Percentiles rank a stretch among this genome's conserved stretches.
These are phyloP conservation scores for Papilio gigon DNA, from an alignment of 2,888 invertebrate species.

Conservation along the genomic window DNA sequence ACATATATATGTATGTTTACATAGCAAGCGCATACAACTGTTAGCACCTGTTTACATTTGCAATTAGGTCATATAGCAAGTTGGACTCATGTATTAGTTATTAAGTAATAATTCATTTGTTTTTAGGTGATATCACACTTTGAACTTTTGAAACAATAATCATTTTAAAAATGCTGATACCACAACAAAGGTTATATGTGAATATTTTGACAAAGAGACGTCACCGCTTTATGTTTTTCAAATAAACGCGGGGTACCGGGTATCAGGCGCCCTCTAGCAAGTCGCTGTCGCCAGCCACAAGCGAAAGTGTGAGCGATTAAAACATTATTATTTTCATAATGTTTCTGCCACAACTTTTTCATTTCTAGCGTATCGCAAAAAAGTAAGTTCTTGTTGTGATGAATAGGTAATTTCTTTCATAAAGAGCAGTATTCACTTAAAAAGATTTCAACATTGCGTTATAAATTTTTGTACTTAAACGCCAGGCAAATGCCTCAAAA, in stretches of 20 bases:
- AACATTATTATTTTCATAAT: neutral
- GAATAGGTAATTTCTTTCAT: slow-evolving; percentile 1
- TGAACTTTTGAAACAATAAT: neutral
- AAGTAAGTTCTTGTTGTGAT: neutral
- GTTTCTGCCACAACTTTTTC: neutral
- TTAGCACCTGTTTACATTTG: slow-evolving; percentile 10
- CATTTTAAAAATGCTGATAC: neutral
- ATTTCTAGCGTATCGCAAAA: neutral
- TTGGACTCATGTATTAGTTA: neutral
- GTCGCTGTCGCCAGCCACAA: no score
- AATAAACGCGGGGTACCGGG: neutral
- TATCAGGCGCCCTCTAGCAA: neutral
- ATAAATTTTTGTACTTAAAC: no score
- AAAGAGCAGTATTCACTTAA: no score
- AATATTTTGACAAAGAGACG: neutral
- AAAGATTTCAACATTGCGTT: no score
- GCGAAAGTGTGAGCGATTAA: neutral
- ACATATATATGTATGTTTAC: neutral
- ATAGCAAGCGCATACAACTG: slow-evolving; percentile 4
- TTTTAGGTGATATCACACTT: neutral
- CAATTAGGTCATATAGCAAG: neutral
- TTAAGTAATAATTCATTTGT: neutral
- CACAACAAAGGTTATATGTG: neutral
- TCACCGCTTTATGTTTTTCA: neutral
- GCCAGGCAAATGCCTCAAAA: no score